Base-by-base conservation (phyloP, 2,113 vertebrate genomes). In the Coracopsis vasa region DNA sequence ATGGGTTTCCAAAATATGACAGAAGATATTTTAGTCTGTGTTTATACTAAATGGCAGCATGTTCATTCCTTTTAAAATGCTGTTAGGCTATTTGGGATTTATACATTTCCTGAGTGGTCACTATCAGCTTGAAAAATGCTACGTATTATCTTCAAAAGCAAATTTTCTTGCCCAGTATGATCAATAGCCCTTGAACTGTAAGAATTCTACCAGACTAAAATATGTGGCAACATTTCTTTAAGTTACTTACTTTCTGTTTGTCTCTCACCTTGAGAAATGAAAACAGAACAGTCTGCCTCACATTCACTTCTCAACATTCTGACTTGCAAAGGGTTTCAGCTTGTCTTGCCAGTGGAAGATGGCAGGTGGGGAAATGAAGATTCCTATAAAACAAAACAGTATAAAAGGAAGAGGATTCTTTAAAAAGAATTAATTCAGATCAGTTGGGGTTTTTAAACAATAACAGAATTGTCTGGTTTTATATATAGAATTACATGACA, bases 111-210 rank as follows among this genome's bases (percentile, higher is more conserved):
- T 42, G 93, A 94, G 90, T 94, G 95, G 95, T 96, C 94, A 94
- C 94, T 96, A 95, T 96, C 93, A 96, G 88, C 87, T 90, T 97
- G 95, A 97, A 96, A 97, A 96, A 97, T 97, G 84, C n/a, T 80
- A 64, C 73, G 93, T 94, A 91, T 96, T 95, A 96, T 97, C 94
- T 96, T 82, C 95, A 95, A 96, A 97, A 97, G 94, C 93, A 97
- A 96, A 96, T 97, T 95, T 95, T 88, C 95, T 96, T 93, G 87
- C 95, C 91, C 9, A 4, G 54, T 80, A 91, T 96, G 95, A 97
- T 96, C 94, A 95, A 97, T 93, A 96, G 94, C 96, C 94, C 91
- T 96, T 93, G 93, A 97, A 97, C 87, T 93, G 90, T 86, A 92
- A 88, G 93, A 93, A 93, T 96, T 96, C 73, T 65, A 95, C 87